Conservation (phyloP, 2,888 invertebrate species). For the Escarpia spicata region DNA sequence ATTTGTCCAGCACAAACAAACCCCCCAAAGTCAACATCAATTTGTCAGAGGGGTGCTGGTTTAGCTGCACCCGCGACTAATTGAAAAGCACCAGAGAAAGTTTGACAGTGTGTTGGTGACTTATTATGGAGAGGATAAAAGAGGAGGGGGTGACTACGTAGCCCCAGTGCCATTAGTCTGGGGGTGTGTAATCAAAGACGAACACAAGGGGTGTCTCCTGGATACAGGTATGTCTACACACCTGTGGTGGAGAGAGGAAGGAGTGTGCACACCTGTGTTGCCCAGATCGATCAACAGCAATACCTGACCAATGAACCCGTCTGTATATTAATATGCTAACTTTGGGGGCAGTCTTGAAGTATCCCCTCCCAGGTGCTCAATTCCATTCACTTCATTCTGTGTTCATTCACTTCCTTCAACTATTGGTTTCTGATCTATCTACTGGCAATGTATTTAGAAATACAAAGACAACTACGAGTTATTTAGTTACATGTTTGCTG, state of each 20-base stretch:
- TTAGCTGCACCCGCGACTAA: not conserved
- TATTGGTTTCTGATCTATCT: too few relatives aligned
- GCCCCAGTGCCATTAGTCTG: not conserved
- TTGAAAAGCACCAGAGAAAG: slow-evolving; percentile 6
- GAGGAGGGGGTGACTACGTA: not conserved
- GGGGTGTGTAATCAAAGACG: not conserved
- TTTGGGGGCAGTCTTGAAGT: too few relatives aligned
- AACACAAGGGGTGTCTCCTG: not conserved
- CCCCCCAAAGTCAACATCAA: not conserved
- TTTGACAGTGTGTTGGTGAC: not conserved
- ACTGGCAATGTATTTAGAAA: too few relatives aligned
- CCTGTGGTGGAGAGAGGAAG: not conserved
- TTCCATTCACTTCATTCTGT: too few relatives aligned
- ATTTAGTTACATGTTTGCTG: too few relatives aligned
- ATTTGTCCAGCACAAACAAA: slow-evolving; percentile 6
- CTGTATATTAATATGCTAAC: not conserved
- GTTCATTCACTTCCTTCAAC: too few relatives aligned
- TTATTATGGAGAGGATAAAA: not conserved
- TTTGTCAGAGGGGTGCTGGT: not conserved
- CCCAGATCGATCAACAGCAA: not conserved
- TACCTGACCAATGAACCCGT: not conserved
- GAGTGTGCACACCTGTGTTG: not conserved
- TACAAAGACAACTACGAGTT: too few relatives aligned
- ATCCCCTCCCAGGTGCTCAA: too few relatives aligned
- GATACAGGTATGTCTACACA: not conserved